Evolutionary conservation across 2,797 vertebrate species (phyloP).

Genomic region (Perodicticus potto): DNA sequence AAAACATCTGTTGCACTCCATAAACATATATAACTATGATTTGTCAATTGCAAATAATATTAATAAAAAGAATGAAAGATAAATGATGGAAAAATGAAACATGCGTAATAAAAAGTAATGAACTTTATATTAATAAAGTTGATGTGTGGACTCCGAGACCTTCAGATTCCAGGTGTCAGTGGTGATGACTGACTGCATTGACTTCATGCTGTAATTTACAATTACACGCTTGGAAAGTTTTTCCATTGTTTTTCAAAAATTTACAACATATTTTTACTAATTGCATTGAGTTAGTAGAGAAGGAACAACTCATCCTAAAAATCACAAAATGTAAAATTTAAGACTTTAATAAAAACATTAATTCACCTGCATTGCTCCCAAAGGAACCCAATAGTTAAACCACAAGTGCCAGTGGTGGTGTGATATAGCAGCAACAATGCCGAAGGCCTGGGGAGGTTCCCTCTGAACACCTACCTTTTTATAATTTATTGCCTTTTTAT

Average conservation of each 20-base stretch:
- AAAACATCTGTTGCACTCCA: background rate
- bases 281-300: background rate
- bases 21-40: background rate
- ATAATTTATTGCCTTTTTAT: background rate
- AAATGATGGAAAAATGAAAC: background rate
- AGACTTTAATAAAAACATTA: background rate
- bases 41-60: background rate
- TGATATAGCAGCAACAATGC: background rate
- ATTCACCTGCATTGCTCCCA: background rate
- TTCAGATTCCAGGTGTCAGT: background rate
- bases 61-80: background rate
- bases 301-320: constrained; percentile 14
- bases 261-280: background rate
- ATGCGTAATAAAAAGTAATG: background rate
- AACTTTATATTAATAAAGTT: constrained; percentile 13
- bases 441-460: background rate
- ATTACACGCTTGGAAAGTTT: background rate
- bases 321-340: background rate
- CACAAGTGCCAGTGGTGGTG: background rate
- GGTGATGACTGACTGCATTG: background rate
- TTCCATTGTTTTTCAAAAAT: background rate
- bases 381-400: background rate
- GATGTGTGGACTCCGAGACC: background rate
- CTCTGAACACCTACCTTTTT: background rate
- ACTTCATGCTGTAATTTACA: background rate